phyloP scores from a whole-genome alignment of 1,140 invertebrate species.

The Drosophila orena region DNA sequence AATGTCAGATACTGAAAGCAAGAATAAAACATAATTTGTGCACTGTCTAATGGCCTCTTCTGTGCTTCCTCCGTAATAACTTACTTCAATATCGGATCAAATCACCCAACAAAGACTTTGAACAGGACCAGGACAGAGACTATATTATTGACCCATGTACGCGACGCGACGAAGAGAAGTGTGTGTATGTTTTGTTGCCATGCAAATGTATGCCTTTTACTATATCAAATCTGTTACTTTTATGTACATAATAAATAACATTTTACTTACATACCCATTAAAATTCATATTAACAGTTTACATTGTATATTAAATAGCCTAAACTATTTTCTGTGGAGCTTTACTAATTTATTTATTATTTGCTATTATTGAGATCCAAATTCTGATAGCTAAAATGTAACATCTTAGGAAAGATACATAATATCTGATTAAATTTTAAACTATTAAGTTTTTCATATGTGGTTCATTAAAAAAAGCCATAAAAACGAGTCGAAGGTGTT shows the following conservation, averaged over 20 bases:
- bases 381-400: background rate
- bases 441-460: too few relatives aligned
- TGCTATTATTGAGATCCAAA: background rate
- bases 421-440: too few relatives aligned
- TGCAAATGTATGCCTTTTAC: constrained; percentile 80
- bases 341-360: constrained; percentile 27
- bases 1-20: background rate
- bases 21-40: background rate
- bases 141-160: background rate
- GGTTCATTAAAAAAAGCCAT: background rate
- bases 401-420: too few relatives aligned
- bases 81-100: constrained; percentile 2
- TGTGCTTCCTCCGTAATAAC: constrained; percentile 4
- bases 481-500: too few relatives aligned
- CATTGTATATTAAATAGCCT: background rate
- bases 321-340: background rate
- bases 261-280: constrained; percentile 4
- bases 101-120: constrained; percentile 8
- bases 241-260: constrained; percentile 24
- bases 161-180: constrained; percentile 55
- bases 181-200: constrained; percentile 82
- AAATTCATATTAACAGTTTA: constrained; percentile 2
- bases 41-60: constrained; percentile 26
- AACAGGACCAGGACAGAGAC: constrained; percentile 5
- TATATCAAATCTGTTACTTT: constrained; percentile 54